Evolutionary conservation across 35 echinoderm and acorn worm genomes (phyloP).

Genomic region (Diadema setosum): DNA sequence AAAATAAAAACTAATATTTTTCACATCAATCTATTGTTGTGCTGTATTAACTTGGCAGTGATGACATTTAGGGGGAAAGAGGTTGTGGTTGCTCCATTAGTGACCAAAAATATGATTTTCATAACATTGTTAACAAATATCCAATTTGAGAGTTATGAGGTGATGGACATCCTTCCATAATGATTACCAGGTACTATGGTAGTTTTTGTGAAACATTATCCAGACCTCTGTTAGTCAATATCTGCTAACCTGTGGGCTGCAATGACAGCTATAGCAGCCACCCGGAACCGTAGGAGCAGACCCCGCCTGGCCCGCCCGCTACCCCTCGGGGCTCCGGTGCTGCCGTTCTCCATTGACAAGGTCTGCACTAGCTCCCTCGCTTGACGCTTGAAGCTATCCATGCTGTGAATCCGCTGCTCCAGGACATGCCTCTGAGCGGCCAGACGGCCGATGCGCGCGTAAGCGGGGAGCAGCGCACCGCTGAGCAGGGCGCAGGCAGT

Average conservation of each 20-base stretch:
- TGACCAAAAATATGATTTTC: no score
- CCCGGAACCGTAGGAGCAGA: constrained; percentile 59
- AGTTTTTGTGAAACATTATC: no score
- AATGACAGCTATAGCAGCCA: constrained; percentile 59
- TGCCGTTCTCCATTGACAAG: constrained; percentile 46
- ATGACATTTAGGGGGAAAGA: no score
- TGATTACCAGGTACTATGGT: no score
- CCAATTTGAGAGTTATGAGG: no score
- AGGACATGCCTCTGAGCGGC: constrained; percentile 61
- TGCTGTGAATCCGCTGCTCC: constrained; percentile 30
- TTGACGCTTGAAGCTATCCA: constrained; percentile 53
- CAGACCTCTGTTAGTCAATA: not conserved
- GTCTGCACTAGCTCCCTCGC: constrained; percentile 62
- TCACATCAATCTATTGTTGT: no score
- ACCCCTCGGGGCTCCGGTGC: not conserved
- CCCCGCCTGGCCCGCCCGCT: not conserved
- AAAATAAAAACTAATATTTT: no score
- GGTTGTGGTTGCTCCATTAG: no score
- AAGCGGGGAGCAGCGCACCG: constrained; percentile 61
- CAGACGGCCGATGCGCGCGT: constrained; percentile 30
- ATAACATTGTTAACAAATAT: no score
- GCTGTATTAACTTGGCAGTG: no score
- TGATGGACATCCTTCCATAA: no score
- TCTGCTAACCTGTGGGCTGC: constrained; percentile 88
- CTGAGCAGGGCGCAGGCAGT: constrained; percentile 55